Percentiles rank a stretch among this genome's conserved stretches.
phyloP scores from a whole-genome alignment of 2,888 invertebrate genomes.

The Nemoura dubitans region DNA sequence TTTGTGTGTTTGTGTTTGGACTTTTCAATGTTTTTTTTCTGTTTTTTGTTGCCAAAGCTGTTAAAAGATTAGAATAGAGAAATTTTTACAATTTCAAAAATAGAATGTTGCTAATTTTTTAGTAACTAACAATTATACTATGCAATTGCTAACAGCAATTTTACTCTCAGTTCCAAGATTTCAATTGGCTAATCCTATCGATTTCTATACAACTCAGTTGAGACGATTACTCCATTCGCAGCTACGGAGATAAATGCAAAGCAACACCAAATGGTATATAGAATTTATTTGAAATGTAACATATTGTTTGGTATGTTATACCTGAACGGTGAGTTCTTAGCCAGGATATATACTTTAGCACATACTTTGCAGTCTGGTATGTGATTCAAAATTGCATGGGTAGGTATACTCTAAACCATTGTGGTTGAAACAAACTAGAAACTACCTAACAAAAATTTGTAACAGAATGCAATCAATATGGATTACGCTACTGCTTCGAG shows the following conservation, averaged over 20 bases:
- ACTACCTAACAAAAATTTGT: neutral
- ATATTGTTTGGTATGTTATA: neutral
- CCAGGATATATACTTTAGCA: neutral
- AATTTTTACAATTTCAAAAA: neutral
- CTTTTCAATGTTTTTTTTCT: neutral
- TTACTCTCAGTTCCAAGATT: neutral
- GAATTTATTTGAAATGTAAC: neutral
- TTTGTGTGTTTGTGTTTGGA: neutral
- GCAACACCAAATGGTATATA: neutral
- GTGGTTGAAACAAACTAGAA: too few relatives aligned
- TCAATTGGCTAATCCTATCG: neutral
- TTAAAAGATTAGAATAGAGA: neutral
- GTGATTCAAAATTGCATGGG: neutral
- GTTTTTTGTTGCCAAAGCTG: neutral
- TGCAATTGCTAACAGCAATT: neutral
- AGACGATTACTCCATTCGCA: neutral
- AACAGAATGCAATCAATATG: neutral
- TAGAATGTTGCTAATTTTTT: neutral
- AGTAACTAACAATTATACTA: neutral
- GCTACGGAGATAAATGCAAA: neutral
- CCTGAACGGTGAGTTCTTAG: neutral
- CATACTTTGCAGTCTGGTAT: neutral
- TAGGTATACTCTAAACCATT: too few relatives aligned
- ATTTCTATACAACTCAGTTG: neutral
- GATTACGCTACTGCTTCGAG: neutral